A percentile compares a stretch with the other conserved stretches of the same genome.
Conservation (phyloP, 1,140 invertebrate genomes). For the roundworm (Caenorhabditis elegans) region WBcel235 BX284605.5:6729001-6729500, state of each 20-base stretch:
- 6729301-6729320: conserved; percentile 32
- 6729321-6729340: conserved; percentile 35
- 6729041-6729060: conserved; percentile 17
- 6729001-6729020: conserved; percentile 38
- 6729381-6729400: background rate
- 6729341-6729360: conserved; percentile 38
- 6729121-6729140: conserved; percentile 38
- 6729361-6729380: conserved; percentile 38
- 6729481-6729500: conserved; percentile 41
- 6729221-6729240: background rate
- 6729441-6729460: conserved; percentile 30
- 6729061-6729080: background rate
- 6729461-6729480: conserved; percentile 37
- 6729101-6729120: conserved; percentile 33
- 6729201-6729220: background rate
- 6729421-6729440: conserved; percentile 26
- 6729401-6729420: background rate
- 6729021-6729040: conserved; percentile 36
- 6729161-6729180: conserved; percentile 29
- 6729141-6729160: conserved; percentile 41
- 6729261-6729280: conserved; percentile 14
- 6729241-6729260: conserved; percentile 22
- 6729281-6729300: conserved; percentile 31
- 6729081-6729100: background rate
- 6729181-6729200: conserved; percentile 8